Conservation (phyloP, 2,797 vertebrate species). For the Euphonia xanthogaster region DNA sequence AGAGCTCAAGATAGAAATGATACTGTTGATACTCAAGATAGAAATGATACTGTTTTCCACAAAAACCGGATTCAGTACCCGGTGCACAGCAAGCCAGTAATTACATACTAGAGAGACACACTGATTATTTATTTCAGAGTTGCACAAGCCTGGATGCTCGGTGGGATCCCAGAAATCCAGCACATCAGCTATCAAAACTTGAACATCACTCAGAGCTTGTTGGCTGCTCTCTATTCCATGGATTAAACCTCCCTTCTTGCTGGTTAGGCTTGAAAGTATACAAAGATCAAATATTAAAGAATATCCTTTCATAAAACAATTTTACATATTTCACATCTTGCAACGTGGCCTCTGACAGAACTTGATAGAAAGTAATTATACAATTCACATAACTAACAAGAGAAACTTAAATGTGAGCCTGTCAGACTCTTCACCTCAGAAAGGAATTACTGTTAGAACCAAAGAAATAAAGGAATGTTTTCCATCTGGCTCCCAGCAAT, state of each 20-base stretch:
- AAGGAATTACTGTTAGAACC: background rate
- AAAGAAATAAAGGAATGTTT: background rate
- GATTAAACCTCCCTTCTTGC: background rate
- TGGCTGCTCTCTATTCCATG: background rate
- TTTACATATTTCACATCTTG: background rate
- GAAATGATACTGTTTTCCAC: background rate
- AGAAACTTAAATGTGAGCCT: background rate
- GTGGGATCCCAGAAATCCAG: background rate
- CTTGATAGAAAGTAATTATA: rapidly evolving
- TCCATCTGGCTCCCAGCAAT: background rate
- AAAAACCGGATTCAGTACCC: background rate
- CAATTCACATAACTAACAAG: background rate
- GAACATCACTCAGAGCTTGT: background rate
- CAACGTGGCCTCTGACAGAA: background rate
- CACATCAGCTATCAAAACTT: background rate
- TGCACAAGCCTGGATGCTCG: background rate
- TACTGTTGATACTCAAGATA: background rate
- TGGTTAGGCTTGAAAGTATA: background rate
- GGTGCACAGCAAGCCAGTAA: background rate
- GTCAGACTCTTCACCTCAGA: background rate
- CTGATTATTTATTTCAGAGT: background rate
- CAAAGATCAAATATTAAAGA: background rate
- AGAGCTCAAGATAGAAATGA: background rate
- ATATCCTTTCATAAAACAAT: background rate
- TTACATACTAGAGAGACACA: background rate